Conservation (phyloP, 2,113 vertebrate genomes). For the Copsychus sechellarum region DNA sequence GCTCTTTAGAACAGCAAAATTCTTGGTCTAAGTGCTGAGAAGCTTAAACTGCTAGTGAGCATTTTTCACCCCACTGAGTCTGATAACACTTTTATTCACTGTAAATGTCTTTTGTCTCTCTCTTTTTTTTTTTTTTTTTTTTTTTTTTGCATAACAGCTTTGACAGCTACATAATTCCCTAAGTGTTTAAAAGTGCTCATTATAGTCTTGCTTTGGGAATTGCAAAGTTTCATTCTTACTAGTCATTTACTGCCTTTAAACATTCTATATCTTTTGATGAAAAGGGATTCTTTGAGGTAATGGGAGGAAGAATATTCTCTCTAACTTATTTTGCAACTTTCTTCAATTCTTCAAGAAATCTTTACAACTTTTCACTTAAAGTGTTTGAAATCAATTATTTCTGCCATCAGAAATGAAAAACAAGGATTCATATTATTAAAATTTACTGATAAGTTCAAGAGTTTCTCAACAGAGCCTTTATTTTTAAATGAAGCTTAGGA, state of each 20-base stretch:
- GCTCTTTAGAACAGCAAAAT: background rate
- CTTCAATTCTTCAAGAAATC: background rate
- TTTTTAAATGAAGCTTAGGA: background rate
- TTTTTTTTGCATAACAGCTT: background rate
- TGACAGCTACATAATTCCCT: background rate
- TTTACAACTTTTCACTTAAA: background rate
- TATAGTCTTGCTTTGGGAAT: background rate
- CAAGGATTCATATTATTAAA: background rate
- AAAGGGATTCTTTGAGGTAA: background rate
- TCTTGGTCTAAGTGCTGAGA: background rate
- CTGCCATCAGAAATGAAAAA: background rate
- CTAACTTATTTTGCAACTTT: background rate
- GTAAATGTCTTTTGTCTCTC: too few relatives aligned
- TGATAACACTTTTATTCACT: background rate
- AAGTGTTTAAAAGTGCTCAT: background rate
- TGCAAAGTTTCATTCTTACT: background rate
- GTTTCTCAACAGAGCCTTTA: background rate
- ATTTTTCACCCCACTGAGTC: background rate
- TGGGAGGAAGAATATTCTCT: background rate
- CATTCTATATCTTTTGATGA: background rate
- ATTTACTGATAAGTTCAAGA: background rate
- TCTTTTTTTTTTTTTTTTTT: background rate
- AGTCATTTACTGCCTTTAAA: background rate
- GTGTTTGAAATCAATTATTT: background rate
- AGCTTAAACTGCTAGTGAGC: background rate